Evolutionary conservation across 2,888 invertebrate species (phyloP), one percentile per base, ranked within the genome.

Genomic region (Fragum whitleyi): DNA sequence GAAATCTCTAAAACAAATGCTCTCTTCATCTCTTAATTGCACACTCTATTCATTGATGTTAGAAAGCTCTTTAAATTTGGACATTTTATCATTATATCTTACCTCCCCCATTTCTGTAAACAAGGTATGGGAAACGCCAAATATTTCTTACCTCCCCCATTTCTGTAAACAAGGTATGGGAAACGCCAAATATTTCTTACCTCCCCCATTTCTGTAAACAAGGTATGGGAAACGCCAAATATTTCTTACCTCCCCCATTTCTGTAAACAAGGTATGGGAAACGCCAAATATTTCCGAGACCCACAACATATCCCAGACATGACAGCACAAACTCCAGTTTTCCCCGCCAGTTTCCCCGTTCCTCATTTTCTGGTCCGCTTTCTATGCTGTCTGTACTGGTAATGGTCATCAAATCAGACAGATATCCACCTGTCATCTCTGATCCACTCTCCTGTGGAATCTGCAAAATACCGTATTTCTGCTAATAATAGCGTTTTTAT

Each of bases 181-280:
- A n/a, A n/a, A n/a, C n/a, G n/a, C n/a, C n/a, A n/a, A n/a, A n/a
- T 36, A 6, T 36, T 6, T 36, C 32, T 77, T 79, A 93, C 93
- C 93, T 87, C 93, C 93, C 26, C 93, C 93, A 85, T 92, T 92
- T 68, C 90, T 91, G 88, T 93, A 94, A 59, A 93, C 94, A 90
- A 98, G 95, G 94, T 98, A 98, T 47, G 98, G 98, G 94, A 98
- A 92, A n/a, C 92, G 73, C 91, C 9, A 36, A 6, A 36, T 36
- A 6, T 36, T 6, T 36, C 32, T 77, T 79, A 93, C 93, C 93
- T 87, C 93, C 93, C 26, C 93, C 93, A 85, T 92, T 92, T 68
- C 90, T 91, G 88, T 93, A 94, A 59, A 93, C 94, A 90, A 98
- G 95, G 94, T 98, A 98, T 47, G 98, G 98, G 94, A 98, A 92